phyloP scores from a whole-genome alignment of 2,888 invertebrate genomes.

The Nomada ferruginata region DNA sequence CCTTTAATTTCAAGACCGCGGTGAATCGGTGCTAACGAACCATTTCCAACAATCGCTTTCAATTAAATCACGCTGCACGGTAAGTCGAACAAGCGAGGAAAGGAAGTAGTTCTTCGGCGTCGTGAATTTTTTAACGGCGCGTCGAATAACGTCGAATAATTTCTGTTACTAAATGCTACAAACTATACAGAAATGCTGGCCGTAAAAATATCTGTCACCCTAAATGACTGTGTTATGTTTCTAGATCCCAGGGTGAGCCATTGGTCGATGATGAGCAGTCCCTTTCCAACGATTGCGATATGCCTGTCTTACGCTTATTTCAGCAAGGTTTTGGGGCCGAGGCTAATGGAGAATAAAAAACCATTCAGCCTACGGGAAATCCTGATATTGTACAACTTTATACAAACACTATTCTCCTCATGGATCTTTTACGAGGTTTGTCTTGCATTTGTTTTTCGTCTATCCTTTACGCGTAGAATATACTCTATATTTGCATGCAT shows the following conservation, averaged over 20 bases:
- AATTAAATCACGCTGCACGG: background rate
- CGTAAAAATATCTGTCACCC: background rate
- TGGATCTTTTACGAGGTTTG: slow-evolving; percentile 97
- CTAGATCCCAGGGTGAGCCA: slow-evolving; percentile 95
- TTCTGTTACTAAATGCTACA: no score
- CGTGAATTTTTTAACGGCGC: no score
- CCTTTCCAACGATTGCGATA: slow-evolving; percentile 92
- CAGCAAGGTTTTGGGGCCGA: slow-evolving; percentile 92
- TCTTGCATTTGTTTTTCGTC: slow-evolving; percentile 48
- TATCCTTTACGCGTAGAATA: no score
- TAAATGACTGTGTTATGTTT: slow-evolving; percentile 32
- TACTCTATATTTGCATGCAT: no score
- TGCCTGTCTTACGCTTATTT: slow-evolving; percentile 94
- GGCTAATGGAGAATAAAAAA: slow-evolving; percentile 95
- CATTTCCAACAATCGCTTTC: background rate
- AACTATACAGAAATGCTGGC: no score
- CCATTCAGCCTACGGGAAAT: slow-evolving; percentile 92
- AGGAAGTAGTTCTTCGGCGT: background rate
- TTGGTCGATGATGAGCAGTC: slow-evolving; percentile 96
- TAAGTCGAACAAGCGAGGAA: background rate
- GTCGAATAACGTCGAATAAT: no score
- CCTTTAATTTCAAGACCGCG: slow-evolving; percentile 28
- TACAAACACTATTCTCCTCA: slow-evolving; percentile 95
- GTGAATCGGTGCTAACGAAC: slow-evolving; percentile 10
- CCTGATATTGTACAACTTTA: slow-evolving; percentile 94